A percentile compares a stretch with the other conserved stretches of the same genome.
Evolutionary conservation across 2,888 invertebrate genomes (phyloP).

Genomic region (Diachrysia chrysitis): DNA sequence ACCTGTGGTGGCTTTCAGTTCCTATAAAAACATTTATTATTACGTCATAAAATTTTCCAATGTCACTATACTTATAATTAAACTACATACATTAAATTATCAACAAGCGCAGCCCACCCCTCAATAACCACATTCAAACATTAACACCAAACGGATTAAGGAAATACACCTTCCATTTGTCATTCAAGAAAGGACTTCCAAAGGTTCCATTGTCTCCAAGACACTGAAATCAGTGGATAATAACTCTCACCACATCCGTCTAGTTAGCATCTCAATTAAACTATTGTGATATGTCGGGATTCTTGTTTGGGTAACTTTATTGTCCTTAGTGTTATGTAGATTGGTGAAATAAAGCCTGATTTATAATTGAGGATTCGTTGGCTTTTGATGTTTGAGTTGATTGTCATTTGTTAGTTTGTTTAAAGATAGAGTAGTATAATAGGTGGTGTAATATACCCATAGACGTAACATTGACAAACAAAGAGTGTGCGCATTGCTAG

Average conservation of each 20-base stretch:
- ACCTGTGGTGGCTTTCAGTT: too few relatives aligned
- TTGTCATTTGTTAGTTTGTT: not conserved
- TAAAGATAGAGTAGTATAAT: too few relatives aligned
- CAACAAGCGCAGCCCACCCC: not conserved
- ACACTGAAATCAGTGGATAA: slow-evolving; percentile 72
- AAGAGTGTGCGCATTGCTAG: too few relatives aligned
- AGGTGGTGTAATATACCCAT: too few relatives aligned
- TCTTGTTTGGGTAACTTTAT: slow-evolving; percentile 38
- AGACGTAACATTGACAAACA: too few relatives aligned
- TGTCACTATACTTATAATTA: not conserved
- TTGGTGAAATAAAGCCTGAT: slow-evolving; percentile 36
- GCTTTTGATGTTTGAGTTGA: not conserved
- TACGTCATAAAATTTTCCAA: not conserved
- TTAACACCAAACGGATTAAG: slow-evolving; percentile 75
- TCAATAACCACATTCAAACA: slow-evolving; percentile 55
- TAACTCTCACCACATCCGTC: slow-evolving; percentile 50
- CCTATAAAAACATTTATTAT: too few relatives aligned
- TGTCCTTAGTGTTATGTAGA: slow-evolving; percentile 32
- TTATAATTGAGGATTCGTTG: slow-evolving; percentile 22
- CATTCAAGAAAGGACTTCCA: slow-evolving; percentile 80
- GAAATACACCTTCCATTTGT: slow-evolving; percentile 83
- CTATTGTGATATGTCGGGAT: slow-evolving; percentile 51
- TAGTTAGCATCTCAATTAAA: slow-evolving; percentile 52
- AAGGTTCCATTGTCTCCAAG: slow-evolving; percentile 78
- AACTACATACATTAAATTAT: not conserved